A percentile compares a stretch with the other conserved stretches of the same genome.
Evolutionary conservation across 2,888 invertebrate genomes (phyloP).

Genomic region (Drosophila borborema): DNA sequence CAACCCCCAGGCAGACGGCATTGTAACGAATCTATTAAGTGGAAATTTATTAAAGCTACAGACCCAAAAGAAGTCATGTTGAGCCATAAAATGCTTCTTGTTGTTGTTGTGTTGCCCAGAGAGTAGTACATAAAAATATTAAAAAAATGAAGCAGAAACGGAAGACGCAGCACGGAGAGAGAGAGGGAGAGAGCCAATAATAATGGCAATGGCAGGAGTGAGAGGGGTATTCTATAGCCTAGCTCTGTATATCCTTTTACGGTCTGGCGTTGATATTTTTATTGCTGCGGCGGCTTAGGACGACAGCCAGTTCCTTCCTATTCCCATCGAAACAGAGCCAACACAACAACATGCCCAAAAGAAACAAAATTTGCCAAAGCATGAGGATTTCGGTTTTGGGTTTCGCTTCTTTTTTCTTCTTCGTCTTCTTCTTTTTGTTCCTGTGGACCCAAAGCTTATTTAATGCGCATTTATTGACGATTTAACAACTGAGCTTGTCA

Average conservation of each 20-base stretch:
- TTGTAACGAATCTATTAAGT: constrained; percentile 81
- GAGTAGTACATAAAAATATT: constrained; percentile 71
- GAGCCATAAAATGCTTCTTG: constrained; percentile 71
- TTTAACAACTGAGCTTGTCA: constrained; percentile 30
- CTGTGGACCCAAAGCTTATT: not conserved
- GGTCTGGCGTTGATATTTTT: constrained; percentile 74
- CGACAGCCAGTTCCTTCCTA: constrained; percentile 42
- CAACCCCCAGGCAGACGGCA: constrained; percentile 49
- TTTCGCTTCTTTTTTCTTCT: not conserved
- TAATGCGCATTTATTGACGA: constrained; percentile 46
- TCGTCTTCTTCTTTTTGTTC: not conserved
- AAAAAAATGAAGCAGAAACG: constrained; percentile 48
- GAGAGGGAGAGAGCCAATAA: constrained; percentile 50
- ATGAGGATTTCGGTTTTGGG: constrained; percentile 25
- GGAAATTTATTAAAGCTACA: constrained; percentile 79
- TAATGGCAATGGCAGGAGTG: constrained; percentile 6
- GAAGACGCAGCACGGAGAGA: constrained; percentile 1
- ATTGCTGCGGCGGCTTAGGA: constrained; percentile 66
- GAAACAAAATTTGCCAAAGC: constrained; percentile 47
- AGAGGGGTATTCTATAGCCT: constrained; percentile 4
- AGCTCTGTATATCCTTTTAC: constrained; percentile 24
- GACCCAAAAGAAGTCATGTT: constrained; percentile 46
- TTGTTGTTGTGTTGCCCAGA: constrained; percentile 20
- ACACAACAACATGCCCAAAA: constrained; percentile 8
- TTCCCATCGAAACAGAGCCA: constrained; percentile 23